These are phyloP conservation scores for Ophiodon elongatus DNA, from an alignment of 2,113 vertebrate genomes.

Conservation along the genomic window DNA sequence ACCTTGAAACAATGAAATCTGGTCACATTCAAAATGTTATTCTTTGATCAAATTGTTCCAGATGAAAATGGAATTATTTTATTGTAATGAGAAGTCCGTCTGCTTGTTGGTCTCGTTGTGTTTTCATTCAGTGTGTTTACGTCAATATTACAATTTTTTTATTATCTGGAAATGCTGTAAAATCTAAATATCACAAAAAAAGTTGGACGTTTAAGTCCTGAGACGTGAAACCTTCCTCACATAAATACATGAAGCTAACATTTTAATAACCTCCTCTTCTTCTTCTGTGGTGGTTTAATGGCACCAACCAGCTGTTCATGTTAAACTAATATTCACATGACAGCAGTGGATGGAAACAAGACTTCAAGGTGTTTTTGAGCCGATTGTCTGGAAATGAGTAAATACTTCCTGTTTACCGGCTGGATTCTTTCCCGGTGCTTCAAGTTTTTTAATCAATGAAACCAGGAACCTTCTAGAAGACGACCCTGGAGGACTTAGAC, in stretches of 20 bases:
- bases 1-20: too few relatives aligned
- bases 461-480: constrained; percentile 54
- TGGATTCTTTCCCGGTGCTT: too few relatives aligned
- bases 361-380: neutral
- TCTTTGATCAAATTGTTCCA: too few relatives aligned
- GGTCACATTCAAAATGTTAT: too few relatives aligned
- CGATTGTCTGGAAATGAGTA: neutral
- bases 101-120: neutral
- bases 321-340: neutral
- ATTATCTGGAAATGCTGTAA: neutral
- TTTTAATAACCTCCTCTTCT: too few relatives aligned
- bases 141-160: neutral
- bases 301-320: neutral
- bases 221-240: neutral
- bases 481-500: constrained; percentile 79
- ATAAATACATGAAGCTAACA: neutral
- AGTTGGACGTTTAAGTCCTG: too few relatives aligned
- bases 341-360: neutral
- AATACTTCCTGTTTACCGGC: too few relatives aligned
- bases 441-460: neutral
- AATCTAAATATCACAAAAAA: neutral
- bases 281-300: neutral
- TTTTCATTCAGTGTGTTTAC: neutral
- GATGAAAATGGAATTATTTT: too few relatives aligned
- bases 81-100: too few relatives aligned